Conservation (phyloP, 1,140 invertebrate species). For the Dendroctonus valens region DNA sequence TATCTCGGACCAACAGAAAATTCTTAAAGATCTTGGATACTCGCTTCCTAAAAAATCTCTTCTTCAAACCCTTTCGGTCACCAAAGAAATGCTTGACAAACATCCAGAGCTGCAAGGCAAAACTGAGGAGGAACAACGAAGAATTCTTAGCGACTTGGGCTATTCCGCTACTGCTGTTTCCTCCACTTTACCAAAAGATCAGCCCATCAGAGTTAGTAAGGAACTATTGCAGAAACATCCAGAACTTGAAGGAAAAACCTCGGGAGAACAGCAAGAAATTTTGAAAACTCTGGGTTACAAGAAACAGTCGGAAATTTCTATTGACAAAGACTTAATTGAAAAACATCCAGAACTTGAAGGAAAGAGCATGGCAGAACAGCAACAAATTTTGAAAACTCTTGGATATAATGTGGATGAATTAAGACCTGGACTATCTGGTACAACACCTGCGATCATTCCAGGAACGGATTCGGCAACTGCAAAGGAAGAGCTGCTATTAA, state of each 20-base stretch:
- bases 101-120: constrained; percentile 12
- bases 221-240: constrained; percentile 10
- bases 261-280: constrained; percentile 6
- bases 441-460: background rate
- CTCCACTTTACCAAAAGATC: too few species aligned
- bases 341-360: constrained; percentile 14
- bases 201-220: too few species aligned
- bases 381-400: constrained; percentile 1
- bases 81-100: constrained; percentile 2
- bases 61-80: too few species aligned
- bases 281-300: constrained; percentile 3
- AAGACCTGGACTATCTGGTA: background rate
- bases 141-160: constrained; percentile 1
- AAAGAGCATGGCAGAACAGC: background rate
- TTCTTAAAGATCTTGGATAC: too few species aligned
- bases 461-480: too few species aligned
- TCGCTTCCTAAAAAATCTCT: too few species aligned
- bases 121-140: background rate
- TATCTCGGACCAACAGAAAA: too few species aligned
- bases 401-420: background rate
- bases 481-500: background rate
- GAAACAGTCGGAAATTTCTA: background rate
- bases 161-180: background rate
- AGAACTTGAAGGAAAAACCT: background rate
- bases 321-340: background rate